Conservation (phyloP, 2,888 invertebrate species). For the Steinernema hermaphroditum region DNA sequence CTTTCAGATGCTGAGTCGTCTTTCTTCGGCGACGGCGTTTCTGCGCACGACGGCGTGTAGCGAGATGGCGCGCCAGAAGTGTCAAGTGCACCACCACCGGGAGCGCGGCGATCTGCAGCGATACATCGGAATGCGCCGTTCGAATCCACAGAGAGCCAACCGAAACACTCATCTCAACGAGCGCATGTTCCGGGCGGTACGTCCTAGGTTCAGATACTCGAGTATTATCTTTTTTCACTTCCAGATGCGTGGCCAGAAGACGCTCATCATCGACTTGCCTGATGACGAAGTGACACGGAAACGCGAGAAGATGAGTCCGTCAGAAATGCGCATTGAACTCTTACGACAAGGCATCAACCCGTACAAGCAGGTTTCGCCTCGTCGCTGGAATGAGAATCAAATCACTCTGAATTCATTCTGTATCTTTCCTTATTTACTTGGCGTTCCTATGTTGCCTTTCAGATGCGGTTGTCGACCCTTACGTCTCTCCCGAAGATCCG, state of each 20-base stretch:
- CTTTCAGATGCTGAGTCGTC: slow-evolving; percentile 19
- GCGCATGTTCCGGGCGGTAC: slow-evolving; percentile 56
- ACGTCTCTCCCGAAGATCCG: slow-evolving; percentile 51
- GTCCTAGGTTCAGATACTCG: background rate
- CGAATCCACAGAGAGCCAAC: slow-evolving; percentile 59
- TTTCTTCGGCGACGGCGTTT: background rate
- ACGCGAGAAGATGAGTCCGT: slow-evolving; percentile 49
- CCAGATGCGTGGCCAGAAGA: slow-evolving; percentile 62
- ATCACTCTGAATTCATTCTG: slow-evolving; percentile 59
- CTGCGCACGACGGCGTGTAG: slow-evolving; percentile 4
- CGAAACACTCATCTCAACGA: slow-evolving; percentile 65
- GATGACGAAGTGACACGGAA: slow-evolving; percentile 53
- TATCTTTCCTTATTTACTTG: slow-evolving; percentile 40
- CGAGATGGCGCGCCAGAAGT: background rate
- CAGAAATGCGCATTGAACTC: slow-evolving; percentile 53
- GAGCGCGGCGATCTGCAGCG: slow-evolving; percentile 54
- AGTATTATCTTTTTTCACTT: slow-evolving; percentile 16
- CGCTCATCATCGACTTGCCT: slow-evolving; percentile 56
- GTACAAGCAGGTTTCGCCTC: slow-evolving; percentile 57
- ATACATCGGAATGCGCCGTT: slow-evolving; percentile 54
- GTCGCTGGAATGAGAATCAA: slow-evolving; percentile 61
- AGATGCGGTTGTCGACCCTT: slow-evolving; percentile 62
- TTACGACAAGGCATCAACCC: slow-evolving; percentile 55
- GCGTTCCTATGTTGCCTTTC: too few relatives aligned
- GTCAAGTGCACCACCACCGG: slow-evolving; percentile 60